Base-by-base conservation (phyloP, 2,113 vertebrate genomes). In the Puffinus mauretanicus region DNA sequence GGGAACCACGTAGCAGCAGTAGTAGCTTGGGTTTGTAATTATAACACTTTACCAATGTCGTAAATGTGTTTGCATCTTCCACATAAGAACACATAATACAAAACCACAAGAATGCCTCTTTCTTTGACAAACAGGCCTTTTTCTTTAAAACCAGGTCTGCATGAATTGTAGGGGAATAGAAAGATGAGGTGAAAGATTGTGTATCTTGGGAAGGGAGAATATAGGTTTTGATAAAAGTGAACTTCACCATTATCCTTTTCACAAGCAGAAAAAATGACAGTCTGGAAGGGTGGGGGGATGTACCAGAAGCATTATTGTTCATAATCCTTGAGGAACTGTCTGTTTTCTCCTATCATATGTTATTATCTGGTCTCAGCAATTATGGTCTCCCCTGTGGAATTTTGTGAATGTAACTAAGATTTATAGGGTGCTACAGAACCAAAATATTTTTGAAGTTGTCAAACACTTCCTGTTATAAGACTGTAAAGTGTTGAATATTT, bases 401-500 rank as follows among this genome's bases (percentile, higher is more conserved):
- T 96, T 88, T 78, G 55, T 92, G 69, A 93, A 94, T 13, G 5
- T 78, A 86, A 75, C 76, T 86, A 67, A 88, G 80, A 84, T 94
- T 96, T 88, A 71, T 84, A 86, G 92, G 80, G 69, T 95, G 49
- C 69, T 94, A 57, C 21, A 57, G 66, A 92, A 69, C 49, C 86
- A 86, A 96, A 93, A 92, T 96, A 89, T 94, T 96, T 94, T 86
- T 84, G 40, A 94, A 95, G 76, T 94, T 96, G 96, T 93, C 92
- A 91, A 90, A 92, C 52, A 64, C 90, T 94, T 95, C 72, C 54
- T 88, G 65, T 69, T 95, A 12, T 89, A 94, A 91, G 52, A 82
- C 55, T 94, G 91, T 94, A 72, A 96, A 96, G 91, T 94, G 92
- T 88, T 75, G 94, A 78, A 55, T 93, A 88, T 92, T 80, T 86